Evolutionary conservation across 2,113 vertebrate species (phyloP).

Genomic region (Colinus virginianus): DNA sequence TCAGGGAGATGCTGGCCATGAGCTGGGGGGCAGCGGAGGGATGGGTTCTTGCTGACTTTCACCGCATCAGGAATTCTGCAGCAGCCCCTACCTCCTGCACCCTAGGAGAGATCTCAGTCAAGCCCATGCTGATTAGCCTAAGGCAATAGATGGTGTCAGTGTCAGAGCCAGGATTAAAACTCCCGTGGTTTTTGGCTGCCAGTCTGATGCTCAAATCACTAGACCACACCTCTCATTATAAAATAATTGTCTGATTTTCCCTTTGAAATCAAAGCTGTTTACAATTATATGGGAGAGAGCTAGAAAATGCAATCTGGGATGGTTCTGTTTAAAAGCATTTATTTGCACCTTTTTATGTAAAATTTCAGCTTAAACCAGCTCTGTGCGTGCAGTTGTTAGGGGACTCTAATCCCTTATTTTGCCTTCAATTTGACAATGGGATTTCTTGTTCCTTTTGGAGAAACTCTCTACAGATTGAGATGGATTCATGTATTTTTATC

Average conservation of each 20-base stretch:
- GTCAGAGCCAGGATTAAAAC: constrained; percentile 66
- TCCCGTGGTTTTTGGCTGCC: constrained; percentile 59
- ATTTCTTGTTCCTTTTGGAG: constrained; percentile 4
- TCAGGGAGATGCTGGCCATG: background rate
- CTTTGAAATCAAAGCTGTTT: constrained; percentile 75
- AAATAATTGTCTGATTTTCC: constrained; percentile 69
- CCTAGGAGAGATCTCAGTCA: constrained; percentile 25
- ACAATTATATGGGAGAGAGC: constrained; percentile 56
- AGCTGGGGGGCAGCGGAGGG: background rate
- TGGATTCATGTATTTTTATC: background rate
- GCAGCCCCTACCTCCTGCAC: constrained; percentile 13
- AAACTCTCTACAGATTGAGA: background rate
- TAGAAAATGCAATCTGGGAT: constrained; percentile 50
- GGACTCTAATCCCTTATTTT: background rate
- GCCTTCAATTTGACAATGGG: background rate
- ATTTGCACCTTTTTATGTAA: constrained; percentile 52
- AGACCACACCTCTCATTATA: constrained; percentile 71
- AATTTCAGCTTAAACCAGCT: constrained; percentile 28
- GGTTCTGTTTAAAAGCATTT: constrained; percentile 45
- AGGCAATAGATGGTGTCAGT: constrained; percentile 63
- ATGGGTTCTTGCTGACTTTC: background rate
- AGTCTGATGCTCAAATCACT: constrained; percentile 49
- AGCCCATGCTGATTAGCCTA: constrained; percentile 19
- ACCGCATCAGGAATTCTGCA: background rate
- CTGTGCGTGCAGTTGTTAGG: background rate